Evolutionary conservation across 2,797 vertebrate genomes (phyloP), one percentile per base, ranked within the genome.

Genomic region (Micropoecilia bifurca): DNA sequence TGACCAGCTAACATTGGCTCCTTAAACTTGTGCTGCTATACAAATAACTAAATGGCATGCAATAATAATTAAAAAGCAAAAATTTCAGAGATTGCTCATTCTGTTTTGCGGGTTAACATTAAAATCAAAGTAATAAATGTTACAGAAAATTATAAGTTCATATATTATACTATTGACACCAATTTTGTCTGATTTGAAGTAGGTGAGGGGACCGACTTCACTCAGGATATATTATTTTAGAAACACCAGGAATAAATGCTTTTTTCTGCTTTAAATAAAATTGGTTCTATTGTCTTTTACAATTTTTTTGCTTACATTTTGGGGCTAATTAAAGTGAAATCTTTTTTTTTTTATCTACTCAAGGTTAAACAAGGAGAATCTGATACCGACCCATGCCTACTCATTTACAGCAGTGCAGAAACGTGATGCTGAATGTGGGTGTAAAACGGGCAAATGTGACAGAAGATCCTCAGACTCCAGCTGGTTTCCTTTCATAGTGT

Each of bases 401-500:
- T 71, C 4, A 16, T 12, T 28, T 14, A 46, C 16, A n/a, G 75
- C 73, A 71, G 46, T 5, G 30, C 50, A 82, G 66, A 74, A 75
- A 81, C 74, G 4, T 39, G 1, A 5, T 25, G 59, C 30, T 71
- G 75, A 73, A 28, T 22, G 33, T 22, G 50, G 53, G 59, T 10
- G 75, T 79, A 79, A 82, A 87, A 82, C 2, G 55, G 80, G 48
- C 18, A 73, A 75, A 78, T 55, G 72, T 74, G 30, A 50, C 69
- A 76, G 20, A 76, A 73, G 74, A 1, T 55, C 20, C 41, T 36
- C 66, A 10, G 74, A 50, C 78, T 77, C 85, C 84, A 83, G 84
- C 84, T 83, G 57, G n/a, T 77, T 71, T 75, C 30, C 45, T 74
- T 30, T 80, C n/a, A 69, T 85, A 81, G 90, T 86, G 85, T 85